Percentiles rank a stretch among this genome's conserved stretches.
These are phyloP conservation scores for Onychostruthus taczanowskii DNA, from an alignment of 2,113 vertebrate species.

Conservation along the genomic window DNA sequence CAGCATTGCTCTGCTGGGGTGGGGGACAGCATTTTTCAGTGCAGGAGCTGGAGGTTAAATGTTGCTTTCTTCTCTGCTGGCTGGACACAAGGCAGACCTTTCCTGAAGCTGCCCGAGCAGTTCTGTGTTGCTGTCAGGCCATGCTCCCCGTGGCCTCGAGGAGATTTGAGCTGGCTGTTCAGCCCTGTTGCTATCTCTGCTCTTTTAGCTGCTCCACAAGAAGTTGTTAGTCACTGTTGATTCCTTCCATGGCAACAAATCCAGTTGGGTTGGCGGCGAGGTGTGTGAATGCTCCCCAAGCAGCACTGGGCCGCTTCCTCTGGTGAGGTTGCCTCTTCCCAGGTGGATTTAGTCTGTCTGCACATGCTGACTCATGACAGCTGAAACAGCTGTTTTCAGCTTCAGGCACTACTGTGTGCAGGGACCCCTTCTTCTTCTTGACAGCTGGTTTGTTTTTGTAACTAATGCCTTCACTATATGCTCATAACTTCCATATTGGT, in stretches of 20 bases:
- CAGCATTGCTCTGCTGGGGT: background rate
- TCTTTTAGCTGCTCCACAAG: background rate
- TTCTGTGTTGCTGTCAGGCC: background rate
- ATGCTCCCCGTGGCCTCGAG: background rate
- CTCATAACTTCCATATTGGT: conserved; percentile 55
- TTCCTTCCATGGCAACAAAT: conserved; percentile 60
- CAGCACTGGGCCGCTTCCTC: conserved; percentile 53
- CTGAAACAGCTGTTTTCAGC: conserved; percentile 66
- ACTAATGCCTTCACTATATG: conserved; percentile 60
- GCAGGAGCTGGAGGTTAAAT: background rate
- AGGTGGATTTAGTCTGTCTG: conserved; percentile 67
- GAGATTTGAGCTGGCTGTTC: conserved; percentile 28
- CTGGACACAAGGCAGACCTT: background rate
- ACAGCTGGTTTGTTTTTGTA: conserved; percentile 67
- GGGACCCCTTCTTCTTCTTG: conserved; percentile 64
- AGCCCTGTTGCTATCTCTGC: conserved; percentile 26
- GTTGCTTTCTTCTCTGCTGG: conserved; percentile 10
- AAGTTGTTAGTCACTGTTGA: conserved; percentile 62
- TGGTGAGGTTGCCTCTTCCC: conserved; percentile 67
- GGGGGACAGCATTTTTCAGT: background rate
- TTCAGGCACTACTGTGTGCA: conserved; percentile 67
- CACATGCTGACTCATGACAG: conserved; percentile 69
- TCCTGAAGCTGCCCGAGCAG: background rate
- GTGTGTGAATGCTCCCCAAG: conserved; percentile 35
- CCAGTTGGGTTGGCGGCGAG: conserved; percentile 12